Base-by-base conservation (phyloP, 1,140 invertebrate species). In the Trichonephila clavata region DNA sequence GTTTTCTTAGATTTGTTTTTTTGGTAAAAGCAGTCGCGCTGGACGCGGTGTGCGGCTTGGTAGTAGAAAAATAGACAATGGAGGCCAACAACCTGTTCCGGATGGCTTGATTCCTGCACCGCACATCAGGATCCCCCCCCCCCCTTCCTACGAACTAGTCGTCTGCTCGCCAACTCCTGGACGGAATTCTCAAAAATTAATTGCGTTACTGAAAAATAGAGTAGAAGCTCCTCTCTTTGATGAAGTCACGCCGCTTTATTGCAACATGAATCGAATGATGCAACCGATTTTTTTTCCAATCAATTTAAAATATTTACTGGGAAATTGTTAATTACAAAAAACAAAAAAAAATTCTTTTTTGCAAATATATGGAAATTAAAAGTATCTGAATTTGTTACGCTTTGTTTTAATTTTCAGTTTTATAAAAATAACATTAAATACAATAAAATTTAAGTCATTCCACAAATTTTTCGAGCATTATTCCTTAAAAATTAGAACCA, bases 81-180 rank as follows among this genome's bases (percentile, higher is more conserved):
- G 39, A 65, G 86, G 86, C 59, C 86, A 87, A 87, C 86, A 87
- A 87, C 86, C 86, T 87, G 86, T 63, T 87, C 59, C 61, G 86
- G 86, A 87, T 87, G 86, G 60, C n/a, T 87, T 68, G 86, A 65
- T 21, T 63, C 59, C 86, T 84, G 43, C 43, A 77, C 24, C 71
- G 81, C 81, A 84, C 43, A 59, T 59, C 10, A 24, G 21, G 50
- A 24, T 84, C 59, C n/a, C 59, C 39, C 18, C 4, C 24, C 24
- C 14, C 27, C 32, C 32, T 32, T 83, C 27, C 27, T 77, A 27
- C 68, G 32, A 81, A 10, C 32, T 81, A 32, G 43, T 81, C 32
- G 43, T 57, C 57, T 27, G 21, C 57, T 50, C 81, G 50, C 43
- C 43, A 57, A 24, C 14, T n/a, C 32, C 20, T 50, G 21, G 81